Percentiles rank a stretch among this genome's conserved stretches.
These are phyloP conservation scores for Callorhinus ursinus DNA, from an alignment of 2,113 vertebrate genomes.

Conservation along the genomic window DNA sequence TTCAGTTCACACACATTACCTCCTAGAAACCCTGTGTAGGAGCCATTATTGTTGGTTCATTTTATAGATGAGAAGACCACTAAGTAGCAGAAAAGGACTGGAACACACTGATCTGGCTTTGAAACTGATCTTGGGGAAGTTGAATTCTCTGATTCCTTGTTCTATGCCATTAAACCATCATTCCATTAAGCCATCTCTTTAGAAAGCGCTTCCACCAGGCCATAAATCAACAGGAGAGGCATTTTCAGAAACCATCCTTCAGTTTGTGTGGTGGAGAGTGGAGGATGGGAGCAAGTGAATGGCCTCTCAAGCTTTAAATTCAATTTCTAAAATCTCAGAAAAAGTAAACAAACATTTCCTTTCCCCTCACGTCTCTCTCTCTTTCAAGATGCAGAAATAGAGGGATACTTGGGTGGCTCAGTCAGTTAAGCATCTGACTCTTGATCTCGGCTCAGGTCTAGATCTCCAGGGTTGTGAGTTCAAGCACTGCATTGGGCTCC, in stretches of 20 bases:
- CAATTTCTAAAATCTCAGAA: slow-evolving; percentile 12
- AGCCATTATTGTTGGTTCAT: not conserved
- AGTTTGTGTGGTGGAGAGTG: not conserved
- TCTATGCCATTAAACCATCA: not conserved
- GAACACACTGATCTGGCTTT: not conserved
- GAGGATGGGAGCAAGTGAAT: not conserved
- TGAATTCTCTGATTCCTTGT: not conserved
- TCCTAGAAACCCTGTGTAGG: not conserved
- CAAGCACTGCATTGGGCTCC: not conserved
- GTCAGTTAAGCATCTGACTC: not conserved
- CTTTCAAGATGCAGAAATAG: slow-evolving; percentile 28
- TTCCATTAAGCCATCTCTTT: not conserved
- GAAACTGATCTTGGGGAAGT: not conserved
- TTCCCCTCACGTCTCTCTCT: not conserved
- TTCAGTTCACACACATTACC: not conserved
- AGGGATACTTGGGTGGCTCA: not conserved
- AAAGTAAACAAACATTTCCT: not conserved
- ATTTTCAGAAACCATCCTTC: not conserved
- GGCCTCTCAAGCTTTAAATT: not conserved
- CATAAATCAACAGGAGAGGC: not conserved
- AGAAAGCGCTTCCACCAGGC: not conserved
- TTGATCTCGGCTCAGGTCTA: not conserved
- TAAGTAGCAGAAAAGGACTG: not conserved
- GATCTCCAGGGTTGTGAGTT: not conserved
- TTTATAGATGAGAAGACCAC: not conserved